Evolutionary conservation across 2,888 invertebrate species (phyloP), one percentile per base, ranked within the genome.

Genomic region (Dynastes tityus): DNA sequence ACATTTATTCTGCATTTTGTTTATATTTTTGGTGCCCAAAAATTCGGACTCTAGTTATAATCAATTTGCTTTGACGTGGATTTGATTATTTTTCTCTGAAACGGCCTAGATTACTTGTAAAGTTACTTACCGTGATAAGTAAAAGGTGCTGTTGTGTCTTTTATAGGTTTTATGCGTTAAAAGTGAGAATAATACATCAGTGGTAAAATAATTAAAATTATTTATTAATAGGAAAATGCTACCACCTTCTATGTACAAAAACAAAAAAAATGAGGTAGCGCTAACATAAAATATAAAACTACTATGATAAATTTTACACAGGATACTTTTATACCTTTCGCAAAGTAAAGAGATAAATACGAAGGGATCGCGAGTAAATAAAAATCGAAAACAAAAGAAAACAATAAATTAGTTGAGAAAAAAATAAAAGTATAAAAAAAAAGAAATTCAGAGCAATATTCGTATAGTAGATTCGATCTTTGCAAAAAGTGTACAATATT

Each of bases 221-320:
- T 79, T 83, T 82, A 83, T 86, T 88, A 88, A 87, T 88, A 88
- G 89, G 89, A 89, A 88, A 87, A 87, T 86, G 88, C 88, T 88
- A 89, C 88, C 88, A 87, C 87, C 87, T 85, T 87, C 76, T 83
- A 86, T 88, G 84, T 86, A 85, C 86, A 87, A 86, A 85, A 83
- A 37, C 32, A 77, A 84, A 78, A 71, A 73, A 78, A 53, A 53
- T 85, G 86, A 87, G 88, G 88, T 88, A 88, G 88, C 88, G 83
- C 83, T 84, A 85, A 85, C 84, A 85, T 84, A 84, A 83, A 86
- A 83, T 84, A 85, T 82, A 81, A 76, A 76, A 76, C 76, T 76
- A 76, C 76, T 65, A 76, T 76, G 67, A 67, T 67, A 76, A 63
- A 78, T 63, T 79, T 68, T 76, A 76, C 80, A 73, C 61, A 64